A percentile compares a stretch with the other conserved stretches of the same genome.
Conservation (phyloP, 92 coral and sea anemone species). For the Galaxea fascicularis region DNA sequence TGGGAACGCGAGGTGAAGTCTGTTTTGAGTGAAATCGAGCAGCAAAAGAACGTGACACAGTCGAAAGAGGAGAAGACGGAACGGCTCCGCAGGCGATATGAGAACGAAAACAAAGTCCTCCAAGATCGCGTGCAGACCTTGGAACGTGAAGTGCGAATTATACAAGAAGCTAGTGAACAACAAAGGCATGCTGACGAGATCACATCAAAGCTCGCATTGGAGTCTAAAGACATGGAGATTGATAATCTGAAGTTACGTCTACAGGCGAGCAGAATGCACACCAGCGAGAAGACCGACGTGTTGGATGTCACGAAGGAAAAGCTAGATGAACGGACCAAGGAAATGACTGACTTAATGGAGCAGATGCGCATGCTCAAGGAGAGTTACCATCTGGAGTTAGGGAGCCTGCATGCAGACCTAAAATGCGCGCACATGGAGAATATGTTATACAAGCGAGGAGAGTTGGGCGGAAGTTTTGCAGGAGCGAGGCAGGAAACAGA, state of each 20-base stretch:
- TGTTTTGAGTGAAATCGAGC: constrained; percentile 82
- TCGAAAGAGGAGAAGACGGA: constrained; percentile 81
- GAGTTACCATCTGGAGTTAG: constrained; percentile 84
- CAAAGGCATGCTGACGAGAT: constrained; percentile 92
- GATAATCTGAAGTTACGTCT: constrained; percentile 83
- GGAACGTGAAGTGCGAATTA: constrained; percentile 77
- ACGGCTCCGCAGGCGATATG: constrained; percentile 86
- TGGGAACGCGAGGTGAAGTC: constrained; percentile 92
- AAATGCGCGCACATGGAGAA: constrained; percentile 91
- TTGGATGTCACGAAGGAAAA: constrained; percentile 79
- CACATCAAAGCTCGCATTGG: constrained; percentile 71
- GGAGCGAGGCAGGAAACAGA: constrained; percentile 33
- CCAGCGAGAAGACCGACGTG: constrained; percentile 75
- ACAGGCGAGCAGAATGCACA: constrained; percentile 75
- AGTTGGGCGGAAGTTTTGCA: constrained; percentile 1
- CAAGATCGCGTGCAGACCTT: constrained; percentile 78
- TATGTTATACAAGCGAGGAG: constrained; percentile 65
- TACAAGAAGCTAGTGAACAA: constrained; percentile 83
- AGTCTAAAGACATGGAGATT: constrained; percentile 90
- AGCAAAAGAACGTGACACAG: constrained; percentile 78
- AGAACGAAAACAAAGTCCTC: constrained; percentile 79
- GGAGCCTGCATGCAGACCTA: constrained; percentile 85
- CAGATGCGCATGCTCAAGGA: constrained; percentile 81
- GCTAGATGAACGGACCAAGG: constrained; percentile 77
- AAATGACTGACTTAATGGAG: constrained; percentile 78